Conservation (phyloP, 2,113 vertebrate species). For the Australoheros scitulus region DNA sequence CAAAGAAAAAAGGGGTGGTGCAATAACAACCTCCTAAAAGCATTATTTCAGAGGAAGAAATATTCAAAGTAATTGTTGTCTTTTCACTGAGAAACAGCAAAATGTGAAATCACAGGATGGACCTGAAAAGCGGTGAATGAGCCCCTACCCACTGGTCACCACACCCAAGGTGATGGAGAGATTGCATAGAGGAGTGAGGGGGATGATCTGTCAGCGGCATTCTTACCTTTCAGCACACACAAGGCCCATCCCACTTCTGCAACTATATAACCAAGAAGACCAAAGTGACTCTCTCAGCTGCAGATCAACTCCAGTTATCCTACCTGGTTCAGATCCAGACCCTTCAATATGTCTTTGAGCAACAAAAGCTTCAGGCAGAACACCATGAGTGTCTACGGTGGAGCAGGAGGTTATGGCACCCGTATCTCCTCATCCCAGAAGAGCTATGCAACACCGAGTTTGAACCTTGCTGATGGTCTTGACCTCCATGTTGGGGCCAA, state of each 20-base stretch:
- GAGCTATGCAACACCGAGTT: conserved; percentile 11
- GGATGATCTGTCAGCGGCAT: conserved; percentile 40
- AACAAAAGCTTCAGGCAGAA: conserved; percentile 39
- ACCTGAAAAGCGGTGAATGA: conserved; percentile 34
- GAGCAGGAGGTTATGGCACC: conserved; percentile 69
- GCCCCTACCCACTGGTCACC: conserved; percentile 9
- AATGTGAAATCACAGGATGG: conserved; percentile 64
- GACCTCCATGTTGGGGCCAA: conserved; percentile 66
- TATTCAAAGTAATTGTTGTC: conserved; percentile 40
- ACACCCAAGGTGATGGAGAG: conserved; percentile 48
- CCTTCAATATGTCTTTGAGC: conserved; percentile 63
- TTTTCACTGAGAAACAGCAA: not conserved
- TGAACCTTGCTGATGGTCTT: conserved; percentile 57
- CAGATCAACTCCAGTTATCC: conserved; percentile 51
- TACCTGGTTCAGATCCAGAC: conserved; percentile 33
- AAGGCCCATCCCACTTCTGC: conserved; percentile 53
- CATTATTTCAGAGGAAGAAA: rapidly evolving
- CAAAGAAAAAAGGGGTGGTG: not conserved
- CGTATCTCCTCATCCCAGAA: conserved; percentile 54
- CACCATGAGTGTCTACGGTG: conserved; percentile 72
- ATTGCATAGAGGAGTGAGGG: conserved; percentile 15
- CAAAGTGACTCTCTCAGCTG: conserved; percentile 48
- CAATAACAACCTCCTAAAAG: not conserved
- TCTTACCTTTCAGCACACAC: conserved; percentile 35
- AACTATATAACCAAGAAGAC: conserved; percentile 59